Conservation (phyloP, 2,797 vertebrate genomes). For the Euphonia xanthogaster region DNA sequence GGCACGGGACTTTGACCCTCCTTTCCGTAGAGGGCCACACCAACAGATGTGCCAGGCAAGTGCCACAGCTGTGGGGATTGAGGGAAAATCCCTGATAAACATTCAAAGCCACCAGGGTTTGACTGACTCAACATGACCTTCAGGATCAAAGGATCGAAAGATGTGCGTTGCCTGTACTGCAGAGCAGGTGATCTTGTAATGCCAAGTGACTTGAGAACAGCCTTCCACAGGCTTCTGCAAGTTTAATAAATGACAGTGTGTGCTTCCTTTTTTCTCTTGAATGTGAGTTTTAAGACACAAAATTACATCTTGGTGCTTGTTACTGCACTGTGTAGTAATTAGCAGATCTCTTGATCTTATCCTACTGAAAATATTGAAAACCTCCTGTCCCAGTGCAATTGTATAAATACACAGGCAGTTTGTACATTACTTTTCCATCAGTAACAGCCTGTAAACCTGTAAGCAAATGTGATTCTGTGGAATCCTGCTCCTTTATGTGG, state of each 20-base stretch:
- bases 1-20: fast-evolving
- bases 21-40: fast-evolving
- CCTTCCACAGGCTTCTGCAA: not conserved
- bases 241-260: not conserved
- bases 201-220: not conserved
- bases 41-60: not conserved
- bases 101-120: not conserved
- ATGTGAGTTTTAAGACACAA: not conserved
- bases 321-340: not conserved
- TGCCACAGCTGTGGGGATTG: not conserved
- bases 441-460: not conserved
- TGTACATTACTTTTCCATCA: not conserved
- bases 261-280: not conserved
- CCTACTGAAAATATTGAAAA: not conserved
- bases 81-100: not conserved
- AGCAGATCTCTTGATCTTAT: not conserved
- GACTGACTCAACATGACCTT: not conserved
- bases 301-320: not conserved
- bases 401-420: not conserved
- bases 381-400: not conserved
- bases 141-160: not conserved
- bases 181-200: not conserved
- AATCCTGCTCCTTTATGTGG: not conserved
- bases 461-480: not conserved
- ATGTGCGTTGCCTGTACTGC: not conserved